Conservation (phyloP, 2,888 invertebrate genomes). For the Asteroscopus sphinx region DNA sequence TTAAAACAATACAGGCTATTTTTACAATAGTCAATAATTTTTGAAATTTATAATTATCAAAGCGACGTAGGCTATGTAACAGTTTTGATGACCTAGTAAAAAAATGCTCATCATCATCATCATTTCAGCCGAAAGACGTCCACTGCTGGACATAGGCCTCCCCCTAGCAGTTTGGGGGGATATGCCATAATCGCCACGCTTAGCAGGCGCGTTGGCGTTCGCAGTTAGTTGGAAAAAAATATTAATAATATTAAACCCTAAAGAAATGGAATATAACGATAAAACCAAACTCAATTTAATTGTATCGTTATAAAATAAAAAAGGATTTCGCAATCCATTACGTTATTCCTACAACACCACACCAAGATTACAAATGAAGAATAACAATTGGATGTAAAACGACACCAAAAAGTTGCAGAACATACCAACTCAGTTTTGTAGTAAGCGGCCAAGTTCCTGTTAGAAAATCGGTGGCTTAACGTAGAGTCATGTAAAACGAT, state of each 20-base stretch:
- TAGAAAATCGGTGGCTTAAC: constrained; percentile 51
- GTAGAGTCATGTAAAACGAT: constrained; percentile 46
- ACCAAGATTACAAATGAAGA: neutral
- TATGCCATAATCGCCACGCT: too few relatives aligned
- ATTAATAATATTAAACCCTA: neutral
- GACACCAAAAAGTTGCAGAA: constrained; percentile 6
- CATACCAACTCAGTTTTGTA: constrained; percentile 13
- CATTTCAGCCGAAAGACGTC: too few relatives aligned
- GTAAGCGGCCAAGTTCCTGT: constrained; percentile 38
- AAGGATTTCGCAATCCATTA: neutral
- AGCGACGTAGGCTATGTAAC: too few relatives aligned
- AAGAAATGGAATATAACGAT: neutral
- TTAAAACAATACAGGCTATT: too few relatives aligned
- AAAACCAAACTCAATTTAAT: neutral
- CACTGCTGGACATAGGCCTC: too few relatives aligned
- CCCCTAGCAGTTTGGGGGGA: too few relatives aligned
- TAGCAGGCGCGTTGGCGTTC: too few relatives aligned
- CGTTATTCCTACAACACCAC: neutral
- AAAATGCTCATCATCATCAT: too few relatives aligned
- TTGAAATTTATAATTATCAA: too few relatives aligned
- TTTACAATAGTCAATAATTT: too few relatives aligned
- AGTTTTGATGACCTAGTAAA: too few relatives aligned
- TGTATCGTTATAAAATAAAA: neutral
- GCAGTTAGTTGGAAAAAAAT: too few relatives aligned
- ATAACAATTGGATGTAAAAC: neutral